phyloP scores from a whole-genome alignment of 2,113 vertebrate genomes.

The Sander lucioperca region DNA sequence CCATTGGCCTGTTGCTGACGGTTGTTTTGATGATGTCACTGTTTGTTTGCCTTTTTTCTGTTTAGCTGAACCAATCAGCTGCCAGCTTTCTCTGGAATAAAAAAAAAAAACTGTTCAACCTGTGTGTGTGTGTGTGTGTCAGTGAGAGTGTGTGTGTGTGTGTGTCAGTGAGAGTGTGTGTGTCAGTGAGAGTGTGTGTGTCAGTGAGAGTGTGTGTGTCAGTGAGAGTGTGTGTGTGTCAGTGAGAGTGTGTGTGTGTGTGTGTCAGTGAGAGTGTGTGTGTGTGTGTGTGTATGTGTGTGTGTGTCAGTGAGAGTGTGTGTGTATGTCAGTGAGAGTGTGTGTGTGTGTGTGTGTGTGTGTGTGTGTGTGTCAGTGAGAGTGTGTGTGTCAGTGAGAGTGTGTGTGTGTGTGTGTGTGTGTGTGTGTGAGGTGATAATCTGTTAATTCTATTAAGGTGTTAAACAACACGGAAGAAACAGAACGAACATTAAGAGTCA shows the following conservation, averaged over 20 bases:
- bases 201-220: background rate
- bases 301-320: background rate
- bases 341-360: conserved; percentile 9
- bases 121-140: background rate
- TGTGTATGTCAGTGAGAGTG: too few relatives aligned
- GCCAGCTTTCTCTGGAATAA: conserved; percentile 55
- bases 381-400: background rate
- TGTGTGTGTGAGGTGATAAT: conserved; percentile 42
- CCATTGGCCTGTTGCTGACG: conserved; percentile 38
- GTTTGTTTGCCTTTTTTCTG: conserved; percentile 20
- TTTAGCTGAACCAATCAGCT: conserved; percentile 59
- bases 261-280: conserved; percentile 28
- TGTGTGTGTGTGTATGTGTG: background rate
- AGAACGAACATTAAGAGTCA: background rate
- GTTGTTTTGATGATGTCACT: conserved; percentile 65
- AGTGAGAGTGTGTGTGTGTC: background rate
- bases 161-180: background rate
- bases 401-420: conserved; percentile 10
- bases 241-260: background rate
- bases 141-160: too few relatives aligned
- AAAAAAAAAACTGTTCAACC: conserved; percentile 53
- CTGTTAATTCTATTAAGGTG: conserved; percentile 63
- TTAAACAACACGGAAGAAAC: conserved; percentile 41
- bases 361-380: conserved; percentile 19
- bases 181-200: conserved; percentile 3